A percentile compares a stretch with the other conserved stretches of the same genome.
phyloP scores from a whole-genome alignment of 2,797 vertebrate species.

The Gymnodraco acuticeps region DNA sequence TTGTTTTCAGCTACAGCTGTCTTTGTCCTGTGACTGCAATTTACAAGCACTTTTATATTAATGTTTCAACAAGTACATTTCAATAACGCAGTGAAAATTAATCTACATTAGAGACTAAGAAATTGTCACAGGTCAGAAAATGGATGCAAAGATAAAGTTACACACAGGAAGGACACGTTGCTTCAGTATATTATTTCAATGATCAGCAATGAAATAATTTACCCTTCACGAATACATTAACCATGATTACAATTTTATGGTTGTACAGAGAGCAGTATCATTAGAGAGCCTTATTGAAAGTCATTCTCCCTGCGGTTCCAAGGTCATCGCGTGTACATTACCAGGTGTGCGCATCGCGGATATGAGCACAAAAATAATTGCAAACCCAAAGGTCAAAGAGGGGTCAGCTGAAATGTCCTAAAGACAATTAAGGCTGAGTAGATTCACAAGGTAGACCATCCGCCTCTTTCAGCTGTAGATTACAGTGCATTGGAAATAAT shows the following conservation, averaged over 20 bases:
- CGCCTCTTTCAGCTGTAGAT: constrained; percentile 41
- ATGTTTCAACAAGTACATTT: constrained; percentile 31
- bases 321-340: constrained; percentile 65
- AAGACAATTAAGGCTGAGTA: constrained; percentile 48
- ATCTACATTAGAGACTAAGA: constrained; percentile 10
- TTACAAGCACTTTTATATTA: constrained; percentile 31
- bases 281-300: constrained; percentile 67
- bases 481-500: constrained; percentile 11
- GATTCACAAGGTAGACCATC: constrained; percentile 21
- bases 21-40: constrained; percentile 39
- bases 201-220: constrained; percentile 74
- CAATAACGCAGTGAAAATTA: constrained; percentile 26
- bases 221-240: constrained; percentile 78
- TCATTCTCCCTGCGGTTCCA: constrained; percentile 60
- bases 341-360: constrained; percentile 14
- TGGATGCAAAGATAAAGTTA: constrained; percentile 31
- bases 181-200: constrained; percentile 64
- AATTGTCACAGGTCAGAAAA: constrained; percentile 17
- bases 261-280: constrained; percentile 62
- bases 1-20: constrained; percentile 18
- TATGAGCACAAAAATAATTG: constrained; percentile 56
- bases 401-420: constrained; percentile 40
- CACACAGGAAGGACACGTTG: constrained; percentile 43
- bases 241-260: constrained; percentile 76
- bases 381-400: constrained; percentile 45